Base-by-base conservation (phyloP, 2,888 invertebrate genomes). In the Minunthozetes semirufus region DNA sequence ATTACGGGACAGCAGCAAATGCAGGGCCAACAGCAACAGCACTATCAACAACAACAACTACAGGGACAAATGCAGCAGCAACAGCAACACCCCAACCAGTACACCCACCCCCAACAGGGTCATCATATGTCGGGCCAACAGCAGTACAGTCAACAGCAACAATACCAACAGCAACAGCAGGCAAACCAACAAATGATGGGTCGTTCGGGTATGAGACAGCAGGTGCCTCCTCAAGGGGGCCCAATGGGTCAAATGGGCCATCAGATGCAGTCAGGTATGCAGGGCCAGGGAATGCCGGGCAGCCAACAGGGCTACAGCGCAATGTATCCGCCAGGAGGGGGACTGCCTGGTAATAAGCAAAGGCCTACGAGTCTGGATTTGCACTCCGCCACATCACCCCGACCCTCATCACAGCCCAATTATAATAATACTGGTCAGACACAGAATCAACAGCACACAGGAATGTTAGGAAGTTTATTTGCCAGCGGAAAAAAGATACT, bases 141-240 rank as follows among this genome's bases (percentile, higher is more conserved):
- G 53, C 66, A 66, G 27, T 61, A 53, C 19, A 66, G 19, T 38
- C 53, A 74, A 70, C 46, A 77, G 74, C 70, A 77, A 72, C 70
- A 73, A 25, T 74, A 73, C 68, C 73, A 77, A 68, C 56, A 76
- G 70, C 48, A 73, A n/a, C 76, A 76, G 56, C 66, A 70, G 48
- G 72, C 59, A 50, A 50, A 50, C 66, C 73, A 74, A 25, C 42
- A 59, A 59, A 70, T 53, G 75, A 27, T 75, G 71, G 81, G 80
- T 0, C 84, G 85, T 13, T 42, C 42, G 78, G 88, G 92, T 70
- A 91, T 92, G 6, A 92, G 92, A n/a, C 92, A 91, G 5, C 86
- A 92, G 80, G 92, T 92, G 72, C 92, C 92, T 5, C 92, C 92
- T 5, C 86, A 92, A 80, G 92, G 92, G 59, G 91, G 91, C 46